Evolutionary conservation across 2,113 vertebrate species (phyloP).

Genomic region (Polypterus bichir): DNA sequence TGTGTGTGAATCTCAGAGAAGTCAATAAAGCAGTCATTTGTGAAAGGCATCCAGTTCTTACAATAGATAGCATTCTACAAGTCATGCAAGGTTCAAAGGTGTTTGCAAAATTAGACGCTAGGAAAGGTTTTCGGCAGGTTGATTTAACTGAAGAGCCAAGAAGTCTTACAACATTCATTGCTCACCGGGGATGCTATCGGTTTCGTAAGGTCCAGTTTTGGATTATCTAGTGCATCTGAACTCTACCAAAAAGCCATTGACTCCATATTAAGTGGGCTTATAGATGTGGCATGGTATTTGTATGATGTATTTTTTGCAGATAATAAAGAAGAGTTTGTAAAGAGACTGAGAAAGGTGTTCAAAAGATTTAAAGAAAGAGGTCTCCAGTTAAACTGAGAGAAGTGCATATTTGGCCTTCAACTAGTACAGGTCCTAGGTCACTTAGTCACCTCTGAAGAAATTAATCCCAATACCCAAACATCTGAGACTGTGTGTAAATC

Average conservation of each 20-base stretch:
- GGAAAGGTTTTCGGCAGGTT: slow-evolving; percentile 9
- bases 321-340: slow-evolving; percentile 5
- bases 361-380: slow-evolving; percentile 5
- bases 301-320: slow-evolving; percentile 6
- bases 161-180: slow-evolving; percentile 16
- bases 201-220: slow-evolving; percentile 11
- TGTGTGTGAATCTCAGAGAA: slow-evolving; percentile 17
- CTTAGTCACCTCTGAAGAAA: slow-evolving; percentile 10
- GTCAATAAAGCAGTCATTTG: slow-evolving; percentile 11
- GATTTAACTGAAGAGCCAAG: slow-evolving; percentile 13
- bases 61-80: slow-evolving; percentile 13
- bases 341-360: slow-evolving; percentile 6
- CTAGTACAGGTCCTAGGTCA: slow-evolving; percentile 15
- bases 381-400: slow-evolving; percentile 1
- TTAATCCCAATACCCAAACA: too few species aligned
- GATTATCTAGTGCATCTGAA: slow-evolving; percentile 8
- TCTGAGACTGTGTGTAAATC: too few species aligned
- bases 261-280: slow-evolving; percentile 5
- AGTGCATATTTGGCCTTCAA: slow-evolving; percentile 9
- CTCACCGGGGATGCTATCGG: slow-evolving; percentile 7
- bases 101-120: slow-evolving; percentile 12
- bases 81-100: slow-evolving; percentile 15
- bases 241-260: slow-evolving; percentile 12
- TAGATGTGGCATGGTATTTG: slow-evolving; percentile 7
- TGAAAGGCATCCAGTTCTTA: slow-evolving; percentile 14